Evolutionary conservation across 2,888 invertebrate species (phyloP).

Genomic region (Phlogophora meticulosa): DNA sequence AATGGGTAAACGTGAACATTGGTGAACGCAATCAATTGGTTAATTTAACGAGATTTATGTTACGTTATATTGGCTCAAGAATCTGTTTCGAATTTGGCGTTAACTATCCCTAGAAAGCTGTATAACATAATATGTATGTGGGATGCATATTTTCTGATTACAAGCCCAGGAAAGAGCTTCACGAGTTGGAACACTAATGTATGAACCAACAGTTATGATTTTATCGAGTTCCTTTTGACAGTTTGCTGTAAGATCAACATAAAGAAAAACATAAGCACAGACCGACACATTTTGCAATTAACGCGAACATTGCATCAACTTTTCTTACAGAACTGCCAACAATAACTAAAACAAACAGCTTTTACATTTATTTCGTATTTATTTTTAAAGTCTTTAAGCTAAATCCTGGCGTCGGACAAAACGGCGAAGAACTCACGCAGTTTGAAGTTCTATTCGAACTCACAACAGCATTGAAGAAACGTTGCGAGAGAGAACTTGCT

Average conservation of each 20-base stretch:
- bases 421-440: constrained; percentile 38
- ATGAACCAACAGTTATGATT: not conserved
- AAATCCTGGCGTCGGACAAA: constrained; percentile 32
- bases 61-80: too few species aligned
- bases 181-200: too few species aligned
- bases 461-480: constrained; percentile 46
- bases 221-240: too few species aligned
- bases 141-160: too few species aligned
- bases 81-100: not conserved
- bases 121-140: too few species aligned
- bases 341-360: constrained; percentile 41
- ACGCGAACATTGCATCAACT: constrained; percentile 20
- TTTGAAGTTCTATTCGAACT: constrained; percentile 44
- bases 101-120: not conserved
- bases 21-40: not conserved
- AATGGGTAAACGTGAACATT: not conserved
- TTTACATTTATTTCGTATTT: constrained; percentile 33
- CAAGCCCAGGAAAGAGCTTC: too few species aligned
- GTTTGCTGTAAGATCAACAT: too few species aligned
- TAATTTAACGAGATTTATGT: too few species aligned
- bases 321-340: not conserved
- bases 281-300: not conserved
- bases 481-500: constrained; percentile 50
- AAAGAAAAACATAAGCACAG: not conserved
- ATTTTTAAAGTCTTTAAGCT: constrained; percentile 48